phyloP scores from a whole-genome alignment of 35 echinoderm and acorn worm species.

The Amphiura filiformis region DNA sequence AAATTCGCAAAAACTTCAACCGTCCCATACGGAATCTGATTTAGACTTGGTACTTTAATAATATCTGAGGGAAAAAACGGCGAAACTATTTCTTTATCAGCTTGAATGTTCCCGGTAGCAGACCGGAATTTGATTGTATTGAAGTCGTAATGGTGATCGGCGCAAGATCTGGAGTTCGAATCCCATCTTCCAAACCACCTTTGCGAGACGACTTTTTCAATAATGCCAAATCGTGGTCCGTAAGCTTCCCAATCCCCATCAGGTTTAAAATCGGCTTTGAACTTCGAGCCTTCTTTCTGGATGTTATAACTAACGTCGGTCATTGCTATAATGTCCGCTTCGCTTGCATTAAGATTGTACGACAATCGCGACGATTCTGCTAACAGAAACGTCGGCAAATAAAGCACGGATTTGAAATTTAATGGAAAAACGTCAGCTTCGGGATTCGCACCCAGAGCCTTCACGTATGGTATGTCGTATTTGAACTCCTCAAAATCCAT shows the following conservation, averaged over 20 bases:
- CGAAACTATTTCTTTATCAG: neutral
- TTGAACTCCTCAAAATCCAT: slow-evolving; percentile 20
- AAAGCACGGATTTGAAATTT: slow-evolving; percentile 16
- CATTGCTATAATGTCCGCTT: neutral
- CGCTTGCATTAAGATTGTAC: slow-evolving; percentile 25
- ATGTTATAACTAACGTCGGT: slow-evolving; percentile 14
- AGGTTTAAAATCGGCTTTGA: slow-evolving; percentile 16
- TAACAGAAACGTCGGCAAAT: neutral
- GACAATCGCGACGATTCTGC: slow-evolving; percentile 9
- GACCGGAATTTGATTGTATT: slow-evolving; percentile 16
- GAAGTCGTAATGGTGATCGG: slow-evolving; percentile 24
- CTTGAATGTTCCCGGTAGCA: slow-evolving; percentile 4
- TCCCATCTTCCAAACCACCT: slow-evolving; percentile 27
- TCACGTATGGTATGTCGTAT: slow-evolving; percentile 15
- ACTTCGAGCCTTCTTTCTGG: neutral
- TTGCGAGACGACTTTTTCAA: slow-evolving; percentile 10
- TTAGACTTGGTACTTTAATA: neutral
- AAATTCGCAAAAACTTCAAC: slow-evolving; percentile 30
- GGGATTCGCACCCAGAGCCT: neutral
- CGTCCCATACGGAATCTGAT: slow-evolving; percentile 9
- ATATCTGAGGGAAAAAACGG: neutral
- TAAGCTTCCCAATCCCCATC: neutral
- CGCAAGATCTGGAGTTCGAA: neutral
- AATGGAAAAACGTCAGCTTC: neutral
- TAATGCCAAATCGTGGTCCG: neutral